These are phyloP conservation scores for Xestoiulus laeticollis DNA, from an alignment of 2,888 invertebrate species.

Conservation along the genomic window DNA sequence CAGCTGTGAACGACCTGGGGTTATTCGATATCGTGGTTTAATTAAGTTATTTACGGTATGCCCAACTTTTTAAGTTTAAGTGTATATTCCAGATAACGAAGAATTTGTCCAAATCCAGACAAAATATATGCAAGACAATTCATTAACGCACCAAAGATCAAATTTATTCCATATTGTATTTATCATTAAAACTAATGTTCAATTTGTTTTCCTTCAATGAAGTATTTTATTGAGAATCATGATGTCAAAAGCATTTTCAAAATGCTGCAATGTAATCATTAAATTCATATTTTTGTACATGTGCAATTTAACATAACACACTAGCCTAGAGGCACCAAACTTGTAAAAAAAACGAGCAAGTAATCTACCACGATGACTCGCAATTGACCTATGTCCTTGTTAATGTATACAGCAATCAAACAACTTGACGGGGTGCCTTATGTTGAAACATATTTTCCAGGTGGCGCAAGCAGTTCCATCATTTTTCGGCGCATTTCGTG, in stretches of 20 bases:
- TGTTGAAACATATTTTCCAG: slow-evolving; percentile 6
- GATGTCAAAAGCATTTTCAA: background rate
- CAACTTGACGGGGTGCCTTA: slow-evolving; percentile 20
- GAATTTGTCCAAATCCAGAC: too few species aligned
- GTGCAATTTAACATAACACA: background rate
- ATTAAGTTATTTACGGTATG: too few species aligned
- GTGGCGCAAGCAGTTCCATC: slow-evolving; percentile 1
- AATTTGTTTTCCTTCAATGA: too few species aligned
- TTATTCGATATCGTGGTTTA: too few species aligned
- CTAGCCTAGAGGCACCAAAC: background rate
- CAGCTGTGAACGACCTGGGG: too few species aligned
- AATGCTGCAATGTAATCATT: too few species aligned
- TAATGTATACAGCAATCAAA: slow-evolving; percentile 24
- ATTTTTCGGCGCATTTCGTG: slow-evolving; percentile 14
- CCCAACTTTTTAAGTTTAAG: too few species aligned
- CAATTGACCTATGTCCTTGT: slow-evolving; percentile 44
- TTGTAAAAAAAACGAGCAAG: background rate
- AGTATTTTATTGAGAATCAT: background rate
- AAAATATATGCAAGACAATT: too few species aligned
- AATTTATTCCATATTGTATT: too few species aligned
- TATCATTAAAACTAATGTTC: too few species aligned
- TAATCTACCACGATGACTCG: slow-evolving; percentile 39
- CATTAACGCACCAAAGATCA: too few species aligned
- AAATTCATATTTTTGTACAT: background rate
- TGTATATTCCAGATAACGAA: too few species aligned